Evolutionary conservation across 2,113 vertebrate genomes (phyloP).

Genomic region (Aspidoscelis tigris): DNA sequence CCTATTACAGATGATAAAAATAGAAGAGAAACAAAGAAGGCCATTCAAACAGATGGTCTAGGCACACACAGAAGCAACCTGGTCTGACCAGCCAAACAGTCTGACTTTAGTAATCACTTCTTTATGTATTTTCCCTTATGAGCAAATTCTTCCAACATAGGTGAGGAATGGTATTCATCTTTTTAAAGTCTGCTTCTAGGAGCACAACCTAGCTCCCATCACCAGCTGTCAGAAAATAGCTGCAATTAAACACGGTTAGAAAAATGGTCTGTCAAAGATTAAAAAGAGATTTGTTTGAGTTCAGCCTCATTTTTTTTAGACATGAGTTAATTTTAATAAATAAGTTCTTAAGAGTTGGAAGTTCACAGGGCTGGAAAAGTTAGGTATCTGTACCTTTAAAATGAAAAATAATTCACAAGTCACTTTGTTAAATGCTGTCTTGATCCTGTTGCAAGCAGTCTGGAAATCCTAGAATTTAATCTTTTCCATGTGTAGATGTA

Average conservation of each 20-base stretch:
- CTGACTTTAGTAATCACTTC: neutral
- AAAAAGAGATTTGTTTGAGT: conserved; percentile 8
- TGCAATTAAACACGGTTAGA: conserved; percentile 46
- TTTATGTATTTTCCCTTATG: conserved; percentile 13
- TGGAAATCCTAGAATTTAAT: neutral
- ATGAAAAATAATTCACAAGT: neutral
- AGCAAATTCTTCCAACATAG: conserved; percentile 60
- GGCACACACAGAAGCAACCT: neutral
- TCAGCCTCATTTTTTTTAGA: neutral
- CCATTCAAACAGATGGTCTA: conserved; percentile 9
- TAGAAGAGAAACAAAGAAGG: conserved; percentile 5
- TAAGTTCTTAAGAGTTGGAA: neutral
- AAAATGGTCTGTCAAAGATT: conserved; percentile 55
- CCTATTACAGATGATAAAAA: conserved; percentile 1
- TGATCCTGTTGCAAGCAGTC: neutral
- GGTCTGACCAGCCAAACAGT: neutral
- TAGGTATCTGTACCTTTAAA: conserved; percentile 26
- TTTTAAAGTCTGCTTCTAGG: conserved; percentile 37
- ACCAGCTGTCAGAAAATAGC: conserved; percentile 19
- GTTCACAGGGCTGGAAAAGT: conserved; percentile 4
- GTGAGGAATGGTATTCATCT: conserved; percentile 66
- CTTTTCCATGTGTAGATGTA: neutral
- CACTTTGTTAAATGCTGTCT: neutral
- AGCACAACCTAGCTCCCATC: neutral
- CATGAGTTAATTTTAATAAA: neutral